Percentiles rank a stretch among this genome's conserved stretches.
These are phyloP conservation scores for Arenicola marina DNA, from an alignment of 2,888 invertebrate genomes.

Conservation along the genomic window DNA sequence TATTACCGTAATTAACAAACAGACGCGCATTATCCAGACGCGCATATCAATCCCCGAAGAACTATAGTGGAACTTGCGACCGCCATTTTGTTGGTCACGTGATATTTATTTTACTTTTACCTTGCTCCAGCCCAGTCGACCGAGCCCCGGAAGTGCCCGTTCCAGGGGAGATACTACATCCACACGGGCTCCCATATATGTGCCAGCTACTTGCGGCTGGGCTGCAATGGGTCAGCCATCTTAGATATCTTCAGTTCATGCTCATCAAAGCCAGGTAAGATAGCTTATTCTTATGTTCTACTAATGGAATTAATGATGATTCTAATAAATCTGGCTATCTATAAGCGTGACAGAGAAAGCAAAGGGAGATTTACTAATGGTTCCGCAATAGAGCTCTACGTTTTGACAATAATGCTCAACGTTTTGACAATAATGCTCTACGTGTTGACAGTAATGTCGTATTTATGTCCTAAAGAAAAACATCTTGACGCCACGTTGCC, in stretches of 20 bases:
- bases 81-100: too few relatives aligned
- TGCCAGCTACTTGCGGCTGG: conserved; percentile 22
- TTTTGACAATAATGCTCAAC: too few relatives aligned
- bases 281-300: not conserved
- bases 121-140: not conserved
- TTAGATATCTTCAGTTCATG: conserved; percentile 22
- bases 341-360: too few relatives aligned
- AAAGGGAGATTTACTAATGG: not conserved
- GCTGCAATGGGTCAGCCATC: conserved; percentile 19
- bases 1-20: too few relatives aligned
- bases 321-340: not conserved
- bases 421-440: too few relatives aligned
- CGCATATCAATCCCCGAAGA: too few relatives aligned
- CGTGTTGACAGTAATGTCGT: too few relatives aligned
- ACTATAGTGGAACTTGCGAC: too few relatives aligned
- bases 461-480: too few relatives aligned
- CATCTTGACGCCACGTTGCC: too few relatives aligned
- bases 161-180: conserved; percentile 18
- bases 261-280: conserved; percentile 25
- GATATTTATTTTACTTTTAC: not conserved
- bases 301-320: not conserved
- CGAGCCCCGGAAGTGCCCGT: conserved; percentile 12
- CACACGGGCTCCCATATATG: conserved; percentile 22
- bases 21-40: too few relatives aligned
- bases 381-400: not conserved